phyloP scores from a whole-genome alignment of 30 jellyfish, hydroid and myxozoan species.

The Hydractinia symbiolongicarpus region DNA sequence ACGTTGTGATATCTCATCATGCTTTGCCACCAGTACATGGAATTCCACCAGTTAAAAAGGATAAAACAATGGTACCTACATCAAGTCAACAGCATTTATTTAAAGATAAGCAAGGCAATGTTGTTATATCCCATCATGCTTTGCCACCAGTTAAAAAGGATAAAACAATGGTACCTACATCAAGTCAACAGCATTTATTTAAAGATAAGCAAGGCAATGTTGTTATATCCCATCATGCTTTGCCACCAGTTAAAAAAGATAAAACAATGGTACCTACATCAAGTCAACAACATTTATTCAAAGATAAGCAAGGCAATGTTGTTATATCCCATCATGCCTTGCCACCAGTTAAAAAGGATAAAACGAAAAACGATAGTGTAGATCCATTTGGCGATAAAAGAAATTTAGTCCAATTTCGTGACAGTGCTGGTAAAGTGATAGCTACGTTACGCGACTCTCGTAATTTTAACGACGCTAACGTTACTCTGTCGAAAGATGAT shows the following conservation, averaged over 20 bases:
- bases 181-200: background rate
- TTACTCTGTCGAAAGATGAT: conserved; percentile 30
- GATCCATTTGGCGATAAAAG: conserved; percentile 16
- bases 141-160: background rate
- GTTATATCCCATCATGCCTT: conserved; percentile 13
- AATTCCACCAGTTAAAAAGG: background rate
- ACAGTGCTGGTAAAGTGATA: conserved; percentile 20
- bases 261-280: background rate
- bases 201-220: background rate
- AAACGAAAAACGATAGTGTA: background rate
- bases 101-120: background rate
- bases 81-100: background rate
- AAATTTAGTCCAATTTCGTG: conserved; percentile 36
- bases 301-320: conserved; percentile 4
- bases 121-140: conserved; percentile 4
- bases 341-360: background rate
- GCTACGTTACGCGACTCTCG: conserved; percentile 37
- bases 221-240: conserved; percentile 4
- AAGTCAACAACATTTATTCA: background rate
- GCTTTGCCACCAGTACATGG: background rate
- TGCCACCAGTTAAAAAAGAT: background rate
- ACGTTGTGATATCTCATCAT: conserved; percentile 5
- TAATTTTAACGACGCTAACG: conserved; percentile 28
- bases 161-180: no score
- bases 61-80: no score